A percentile compares a stretch with the other conserved stretches of the same genome.
phyloP scores from a whole-genome alignment of 2,888 invertebrate genomes.

The Sycophila texana region DNA sequence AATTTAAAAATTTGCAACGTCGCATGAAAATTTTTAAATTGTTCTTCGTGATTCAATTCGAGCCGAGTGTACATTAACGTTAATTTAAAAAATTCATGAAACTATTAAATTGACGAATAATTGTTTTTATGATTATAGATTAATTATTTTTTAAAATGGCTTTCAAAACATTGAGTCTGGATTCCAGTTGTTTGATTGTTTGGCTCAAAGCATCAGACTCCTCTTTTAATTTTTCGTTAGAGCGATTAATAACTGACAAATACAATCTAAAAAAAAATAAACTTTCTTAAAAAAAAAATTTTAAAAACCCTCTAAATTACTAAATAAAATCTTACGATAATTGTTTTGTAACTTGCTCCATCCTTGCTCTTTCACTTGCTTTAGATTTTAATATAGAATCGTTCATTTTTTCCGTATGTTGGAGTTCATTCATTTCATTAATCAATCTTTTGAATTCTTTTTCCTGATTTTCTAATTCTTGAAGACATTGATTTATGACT shows the following conservation, averaged over 20 bases:
- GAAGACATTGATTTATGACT: background rate
- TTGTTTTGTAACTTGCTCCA: conserved; percentile 28
- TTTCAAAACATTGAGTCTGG: conserved; percentile 21
- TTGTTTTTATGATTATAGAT: conserved; percentile 3
- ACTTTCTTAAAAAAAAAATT: background rate
- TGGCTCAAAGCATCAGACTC: background rate
- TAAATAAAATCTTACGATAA: conserved; percentile 33
- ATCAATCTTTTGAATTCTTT: background rate
- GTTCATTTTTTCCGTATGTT: conserved; percentile 10
- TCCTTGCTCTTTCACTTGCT: background rate
- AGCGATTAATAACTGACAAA: conserved; percentile 47
- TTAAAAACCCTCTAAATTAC: background rate
- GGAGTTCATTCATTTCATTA: conserved; percentile 10
- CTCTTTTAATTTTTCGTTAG: conserved; percentile 43
- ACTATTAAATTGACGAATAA: background rate
- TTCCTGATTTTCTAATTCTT: background rate
- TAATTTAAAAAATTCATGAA: background rate
- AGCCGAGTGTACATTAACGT: no score
- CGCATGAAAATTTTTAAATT: no score
- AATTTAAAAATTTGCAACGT: no score
- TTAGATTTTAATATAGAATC: conserved; percentile 35
- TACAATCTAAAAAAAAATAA: conserved; percentile 40
- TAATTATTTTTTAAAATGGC: conserved; percentile 1
- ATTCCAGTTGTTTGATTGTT: conserved; percentile 40
- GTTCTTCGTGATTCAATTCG: no score